Evolutionary conservation across 2,888 invertebrate species (phyloP).

Genomic region (Eucera pruinosa): DNA sequence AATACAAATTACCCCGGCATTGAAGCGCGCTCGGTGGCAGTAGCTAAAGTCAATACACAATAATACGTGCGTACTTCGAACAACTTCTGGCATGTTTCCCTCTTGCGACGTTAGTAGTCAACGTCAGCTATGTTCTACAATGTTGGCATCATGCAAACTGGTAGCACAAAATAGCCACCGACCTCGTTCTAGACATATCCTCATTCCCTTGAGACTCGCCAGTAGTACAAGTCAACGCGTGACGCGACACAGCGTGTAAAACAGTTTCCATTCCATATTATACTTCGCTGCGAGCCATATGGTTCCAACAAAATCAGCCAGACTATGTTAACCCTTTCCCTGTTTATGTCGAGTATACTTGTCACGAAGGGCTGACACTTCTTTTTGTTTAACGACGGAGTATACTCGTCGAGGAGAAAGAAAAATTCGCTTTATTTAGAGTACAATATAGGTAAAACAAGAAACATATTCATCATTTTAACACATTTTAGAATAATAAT

Average conservation of each 20-base stretch:
- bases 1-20: not conserved
- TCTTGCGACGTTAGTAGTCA: not conserved
- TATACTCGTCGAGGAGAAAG: too few relatives aligned
- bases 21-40: not conserved
- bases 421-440: too few relatives aligned
- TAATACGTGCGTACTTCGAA: not conserved
- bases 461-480: too few relatives aligned
- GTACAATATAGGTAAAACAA: too few relatives aligned
- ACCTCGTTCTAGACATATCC: constrained; percentile 13
- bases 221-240: constrained; percentile 3
- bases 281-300: not conserved
- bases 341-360: too few relatives aligned
- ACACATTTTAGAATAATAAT: too few relatives aligned
- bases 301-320: not conserved
- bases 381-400: too few relatives aligned
- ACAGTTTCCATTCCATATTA: not conserved
- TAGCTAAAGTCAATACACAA: not conserved
- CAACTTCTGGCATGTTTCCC: constrained; percentile 15
- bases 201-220: not conserved
- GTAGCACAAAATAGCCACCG: constrained; percentile 1
- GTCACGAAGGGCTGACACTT: too few relatives aligned
- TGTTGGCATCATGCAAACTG: constrained; percentile 16
- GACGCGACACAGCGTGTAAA: not conserved
- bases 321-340: not conserved
- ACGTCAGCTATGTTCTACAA: not conserved